These are phyloP conservation scores for Drosophila athabasca DNA, from an alignment of 1,140 invertebrate genomes.

Conservation along the genomic window DNA sequence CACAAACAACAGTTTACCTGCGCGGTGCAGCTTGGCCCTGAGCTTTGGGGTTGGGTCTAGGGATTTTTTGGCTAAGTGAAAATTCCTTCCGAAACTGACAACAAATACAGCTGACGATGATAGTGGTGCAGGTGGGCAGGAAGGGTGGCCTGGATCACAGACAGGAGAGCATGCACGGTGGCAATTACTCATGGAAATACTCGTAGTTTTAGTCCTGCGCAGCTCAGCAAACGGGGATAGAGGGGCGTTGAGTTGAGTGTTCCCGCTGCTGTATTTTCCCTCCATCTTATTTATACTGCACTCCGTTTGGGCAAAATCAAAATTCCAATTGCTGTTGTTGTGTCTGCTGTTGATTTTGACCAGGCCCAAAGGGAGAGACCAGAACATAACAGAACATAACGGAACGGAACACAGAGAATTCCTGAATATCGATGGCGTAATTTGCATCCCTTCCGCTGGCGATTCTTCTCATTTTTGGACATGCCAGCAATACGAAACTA, in stretches of 20 bases:
- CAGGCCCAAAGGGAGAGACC: conserved; percentile 3
- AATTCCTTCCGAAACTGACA: conserved; percentile 55
- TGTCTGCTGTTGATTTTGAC: conserved; percentile 43
- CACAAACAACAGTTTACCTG: conserved; percentile 80
- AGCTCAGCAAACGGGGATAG: neutral
- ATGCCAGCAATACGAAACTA: conserved; percentile 25
- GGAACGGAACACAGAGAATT: neutral
- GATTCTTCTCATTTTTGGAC: conserved; percentile 19
- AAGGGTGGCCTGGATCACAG: conserved; percentile 4
- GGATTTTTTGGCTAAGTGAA: conserved; percentile 61
- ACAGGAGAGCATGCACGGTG: conserved; percentile 55
- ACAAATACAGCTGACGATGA: conserved; percentile 59
- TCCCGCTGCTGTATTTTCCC: conserved; percentile 39
- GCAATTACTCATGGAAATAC: conserved; percentile 75
- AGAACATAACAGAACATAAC: neutral
- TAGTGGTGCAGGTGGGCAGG: conserved; percentile 25
- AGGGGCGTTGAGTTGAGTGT: conserved; percentile 34
- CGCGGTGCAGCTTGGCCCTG: conserved; percentile 38
- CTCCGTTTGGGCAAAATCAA: conserved; percentile 67
- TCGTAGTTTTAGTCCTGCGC: conserved; percentile 3
- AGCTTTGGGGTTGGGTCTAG: conserved; percentile 31
- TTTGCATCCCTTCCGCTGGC: conserved; percentile 24
- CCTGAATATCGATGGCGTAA: conserved; percentile 22
- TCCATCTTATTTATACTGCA: conserved; percentile 48
- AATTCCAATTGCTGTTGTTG: conserved; percentile 41